Conservation (phyloP, 2,113 vertebrate genomes). For the Genyomyrus donnyi region DNA sequence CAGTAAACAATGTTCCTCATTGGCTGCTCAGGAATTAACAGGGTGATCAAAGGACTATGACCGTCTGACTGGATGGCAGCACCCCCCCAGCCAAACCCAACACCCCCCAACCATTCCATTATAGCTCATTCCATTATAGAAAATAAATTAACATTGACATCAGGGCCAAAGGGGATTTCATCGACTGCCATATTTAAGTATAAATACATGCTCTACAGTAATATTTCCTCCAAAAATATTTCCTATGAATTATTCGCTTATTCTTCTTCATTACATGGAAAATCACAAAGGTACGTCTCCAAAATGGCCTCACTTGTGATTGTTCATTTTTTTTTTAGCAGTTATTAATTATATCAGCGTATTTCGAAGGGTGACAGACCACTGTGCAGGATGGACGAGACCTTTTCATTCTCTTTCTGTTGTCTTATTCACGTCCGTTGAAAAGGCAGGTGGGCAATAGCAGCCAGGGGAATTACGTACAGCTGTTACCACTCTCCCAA, state of each 20-base stretch:
- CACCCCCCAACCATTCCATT: background rate
- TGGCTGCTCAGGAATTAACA: background rate
- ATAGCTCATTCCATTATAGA: background rate
- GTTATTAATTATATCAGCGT: background rate
- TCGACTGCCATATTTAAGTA: background rate
- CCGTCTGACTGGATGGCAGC: background rate
- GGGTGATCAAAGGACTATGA: background rate
- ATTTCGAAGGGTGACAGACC: background rate
- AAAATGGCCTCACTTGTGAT: background rate
- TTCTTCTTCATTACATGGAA: background rate
- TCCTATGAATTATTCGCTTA: background rate
- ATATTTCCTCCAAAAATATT: background rate
- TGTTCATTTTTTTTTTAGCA: background rate
- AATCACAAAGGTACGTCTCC: background rate
- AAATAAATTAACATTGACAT: constrained; percentile 5
- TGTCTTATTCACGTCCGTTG: background rate
- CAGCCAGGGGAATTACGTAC: background rate
- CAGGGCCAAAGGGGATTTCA: background rate
- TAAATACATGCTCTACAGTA: background rate
- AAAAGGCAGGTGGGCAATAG: background rate
- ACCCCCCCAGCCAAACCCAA: background rate
- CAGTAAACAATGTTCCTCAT: background rate
- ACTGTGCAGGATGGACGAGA: background rate
- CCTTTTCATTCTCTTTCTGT: background rate
- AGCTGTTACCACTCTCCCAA: background rate